These are phyloP conservation scores for Schizotus pectinicornis DNA, from an alignment of 2,888 invertebrate species.

Conservation along the genomic window DNA sequence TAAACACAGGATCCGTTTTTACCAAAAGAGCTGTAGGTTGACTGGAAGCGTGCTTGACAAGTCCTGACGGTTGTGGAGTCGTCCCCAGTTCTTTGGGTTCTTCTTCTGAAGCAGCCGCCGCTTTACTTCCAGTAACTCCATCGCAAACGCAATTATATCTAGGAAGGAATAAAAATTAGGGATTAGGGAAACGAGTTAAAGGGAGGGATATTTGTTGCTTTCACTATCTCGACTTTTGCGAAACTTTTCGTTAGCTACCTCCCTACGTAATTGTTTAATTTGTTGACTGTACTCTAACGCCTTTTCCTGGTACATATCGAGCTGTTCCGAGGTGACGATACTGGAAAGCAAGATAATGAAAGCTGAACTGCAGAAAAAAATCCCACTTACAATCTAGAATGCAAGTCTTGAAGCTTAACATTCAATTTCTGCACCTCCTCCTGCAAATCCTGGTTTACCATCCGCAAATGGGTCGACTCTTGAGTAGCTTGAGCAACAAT, in stretches of 20 bases:
- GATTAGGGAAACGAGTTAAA: slow-evolving; percentile 34
- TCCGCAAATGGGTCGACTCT: slow-evolving; percentile 68
- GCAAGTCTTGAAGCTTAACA: slow-evolving; percentile 62
- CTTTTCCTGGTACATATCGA: slow-evolving; percentile 62
- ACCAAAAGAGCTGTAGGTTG: too few species aligned
- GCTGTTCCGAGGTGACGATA: slow-evolving; percentile 51
- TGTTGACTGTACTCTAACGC: slow-evolving; percentile 63
- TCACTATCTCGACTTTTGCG: slow-evolving; percentile 59
- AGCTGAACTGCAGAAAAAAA: slow-evolving; percentile 13
- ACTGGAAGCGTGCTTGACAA: too few species aligned
- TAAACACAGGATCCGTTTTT: too few species aligned
- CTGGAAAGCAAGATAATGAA: slow-evolving; percentile 28
- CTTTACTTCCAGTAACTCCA: too few species aligned
- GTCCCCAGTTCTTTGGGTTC: too few species aligned
- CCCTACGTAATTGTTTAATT: slow-evolving; percentile 61
- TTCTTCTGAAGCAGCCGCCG: too few species aligned
- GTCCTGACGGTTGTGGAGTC: too few species aligned
- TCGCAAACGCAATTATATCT: too few species aligned
- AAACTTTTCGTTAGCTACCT: slow-evolving; percentile 63
- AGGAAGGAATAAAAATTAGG: too few species aligned
- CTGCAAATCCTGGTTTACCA: slow-evolving; percentile 69
- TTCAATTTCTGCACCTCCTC: slow-evolving; percentile 67
- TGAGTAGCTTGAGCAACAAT: slow-evolving; percentile 64
- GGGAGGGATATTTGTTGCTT: slow-evolving; percentile 52
- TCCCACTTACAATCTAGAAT: slow-evolving; percentile 61